phyloP scores from a whole-genome alignment of 1,140 invertebrate genomes.

The Plodia interpunctella region DNA sequence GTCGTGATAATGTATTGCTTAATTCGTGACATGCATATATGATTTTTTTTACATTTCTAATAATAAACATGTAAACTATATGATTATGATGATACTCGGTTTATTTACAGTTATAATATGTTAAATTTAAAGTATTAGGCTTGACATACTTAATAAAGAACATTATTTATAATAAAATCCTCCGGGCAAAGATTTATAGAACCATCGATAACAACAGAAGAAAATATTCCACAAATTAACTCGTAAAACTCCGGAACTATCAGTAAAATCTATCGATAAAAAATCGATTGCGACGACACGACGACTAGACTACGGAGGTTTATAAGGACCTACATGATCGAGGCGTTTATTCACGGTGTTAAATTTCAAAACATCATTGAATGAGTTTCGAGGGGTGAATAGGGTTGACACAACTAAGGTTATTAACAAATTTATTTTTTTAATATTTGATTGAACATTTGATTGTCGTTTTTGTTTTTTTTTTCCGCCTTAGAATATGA shows the following conservation, averaged over 20 bases:
- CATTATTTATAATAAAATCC: neutral
- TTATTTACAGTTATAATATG: no score
- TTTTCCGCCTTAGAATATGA: no score
- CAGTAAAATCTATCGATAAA: neutral
- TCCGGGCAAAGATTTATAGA: neutral
- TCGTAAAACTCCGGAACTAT: constrained; percentile 2
- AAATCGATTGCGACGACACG: constrained; percentile 1
- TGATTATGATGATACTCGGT: no score
- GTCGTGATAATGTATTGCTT: constrained; percentile 10
- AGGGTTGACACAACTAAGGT: neutral
- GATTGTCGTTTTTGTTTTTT: no score
- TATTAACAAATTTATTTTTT: no score
- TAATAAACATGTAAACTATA: neutral
- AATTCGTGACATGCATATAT: constrained; percentile 1
- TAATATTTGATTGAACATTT: no score
- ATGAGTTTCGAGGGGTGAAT: constrained; percentile 16
- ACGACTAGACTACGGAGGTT: constrained; percentile 9
- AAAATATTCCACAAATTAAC: neutral
- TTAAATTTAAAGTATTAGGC: no score
- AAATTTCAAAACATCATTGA: constrained; percentile 49
- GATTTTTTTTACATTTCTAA: neutral
- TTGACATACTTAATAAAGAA: no score
- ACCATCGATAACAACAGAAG: constrained; percentile 12
- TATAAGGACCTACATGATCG: constrained; percentile 37
- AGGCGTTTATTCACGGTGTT: constrained; percentile 42